Percentiles rank a stretch among this genome's conserved stretches.
These are phyloP conservation scores for Trichomalopsis sarcophagae DNA, from an alignment of 1,140 invertebrate species.

Conservation along the genomic window DNA sequence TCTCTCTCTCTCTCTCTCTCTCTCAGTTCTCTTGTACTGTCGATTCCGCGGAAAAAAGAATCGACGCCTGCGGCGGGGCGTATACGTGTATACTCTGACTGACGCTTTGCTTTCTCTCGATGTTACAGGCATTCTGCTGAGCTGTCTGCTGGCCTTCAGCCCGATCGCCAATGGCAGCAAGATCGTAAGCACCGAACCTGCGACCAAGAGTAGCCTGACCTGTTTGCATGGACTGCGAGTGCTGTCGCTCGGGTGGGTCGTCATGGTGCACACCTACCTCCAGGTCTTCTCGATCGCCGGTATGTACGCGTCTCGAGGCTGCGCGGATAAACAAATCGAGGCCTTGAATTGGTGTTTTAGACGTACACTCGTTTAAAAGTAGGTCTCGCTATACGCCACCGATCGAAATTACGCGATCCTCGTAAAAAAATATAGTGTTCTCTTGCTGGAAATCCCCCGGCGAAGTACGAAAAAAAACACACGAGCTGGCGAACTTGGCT, in stretches of 20 bases:
- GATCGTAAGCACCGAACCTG: conserved; percentile 77
- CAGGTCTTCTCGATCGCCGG: conserved; percentile 86
- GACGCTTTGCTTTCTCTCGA: not conserved
- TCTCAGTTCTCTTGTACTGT: conserved; percentile 55
- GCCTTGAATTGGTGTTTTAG: not conserved
- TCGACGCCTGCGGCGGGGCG: not conserved
- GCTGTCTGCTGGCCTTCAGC: conserved; percentile 79
- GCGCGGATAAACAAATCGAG: not conserved
- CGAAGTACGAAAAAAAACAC: not conserved
- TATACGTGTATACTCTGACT: not conserved
- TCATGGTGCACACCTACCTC: conserved; percentile 92
- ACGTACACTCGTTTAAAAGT: not conserved
- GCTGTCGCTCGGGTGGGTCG: conserved; percentile 92
- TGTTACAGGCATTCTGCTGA: conserved; percentile 75
- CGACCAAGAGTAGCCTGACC: conserved; percentile 80
- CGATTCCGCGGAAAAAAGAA: conserved; percentile 14
- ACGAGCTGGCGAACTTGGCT: not conserved
- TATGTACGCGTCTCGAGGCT: conserved; percentile 60
- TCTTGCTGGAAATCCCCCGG: not conserved
- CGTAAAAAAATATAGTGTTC: not conserved
- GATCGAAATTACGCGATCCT: not conserved
- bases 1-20: conserved; percentile 45
- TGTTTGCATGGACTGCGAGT: conserved; percentile 90
- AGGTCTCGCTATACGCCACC: not conserved
- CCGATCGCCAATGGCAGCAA: conserved; percentile 79